A percentile compares a stretch with the other conserved stretches of the same genome.
Conservation (phyloP, 2,797 vertebrate genomes). For the Paramormyrops hopkinsi region DNA sequence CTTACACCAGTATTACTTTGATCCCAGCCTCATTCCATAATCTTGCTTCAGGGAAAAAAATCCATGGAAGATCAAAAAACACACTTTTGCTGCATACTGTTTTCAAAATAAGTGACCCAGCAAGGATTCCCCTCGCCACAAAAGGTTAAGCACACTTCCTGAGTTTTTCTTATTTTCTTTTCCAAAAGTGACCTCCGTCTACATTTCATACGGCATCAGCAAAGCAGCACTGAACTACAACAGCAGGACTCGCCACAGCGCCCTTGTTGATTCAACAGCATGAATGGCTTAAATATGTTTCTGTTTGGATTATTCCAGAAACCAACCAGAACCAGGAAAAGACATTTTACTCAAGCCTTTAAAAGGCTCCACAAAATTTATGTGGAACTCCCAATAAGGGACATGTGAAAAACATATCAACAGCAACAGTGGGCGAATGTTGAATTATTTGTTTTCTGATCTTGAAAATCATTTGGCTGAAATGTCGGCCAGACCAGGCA, state of each 20-base stretch:
- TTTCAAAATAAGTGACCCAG: slow-evolving; percentile 22
- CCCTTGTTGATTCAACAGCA: not conserved
- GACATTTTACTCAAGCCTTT: not conserved
- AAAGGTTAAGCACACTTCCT: not conserved
- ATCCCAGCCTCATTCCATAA: not conserved
- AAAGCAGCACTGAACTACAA: not conserved
- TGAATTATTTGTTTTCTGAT: not conserved
- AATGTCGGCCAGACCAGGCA: not conserved
- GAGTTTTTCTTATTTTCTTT: not conserved
- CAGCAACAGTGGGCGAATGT: not conserved
- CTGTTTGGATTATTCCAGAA: not conserved
- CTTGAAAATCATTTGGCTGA: not conserved
- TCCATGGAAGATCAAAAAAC: slow-evolving; percentile 17
- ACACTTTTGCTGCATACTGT: not conserved
- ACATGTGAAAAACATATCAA: slow-evolving; percentile 14
- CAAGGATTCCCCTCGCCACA: slow-evolving; percentile 5
- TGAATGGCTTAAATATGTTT: not conserved
- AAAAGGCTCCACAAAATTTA: not conserved
- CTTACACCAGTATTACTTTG: not conserved
- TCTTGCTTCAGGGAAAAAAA: not conserved
- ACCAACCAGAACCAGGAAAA: not conserved
- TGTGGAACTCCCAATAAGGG: not conserved
- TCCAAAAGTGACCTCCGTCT: not conserved
- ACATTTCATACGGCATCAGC: not conserved
- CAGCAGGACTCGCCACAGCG: not conserved